Base-by-base conservation (phyloP, 2,113 vertebrate species). In the Epinephelus lanceolatus region DNA sequence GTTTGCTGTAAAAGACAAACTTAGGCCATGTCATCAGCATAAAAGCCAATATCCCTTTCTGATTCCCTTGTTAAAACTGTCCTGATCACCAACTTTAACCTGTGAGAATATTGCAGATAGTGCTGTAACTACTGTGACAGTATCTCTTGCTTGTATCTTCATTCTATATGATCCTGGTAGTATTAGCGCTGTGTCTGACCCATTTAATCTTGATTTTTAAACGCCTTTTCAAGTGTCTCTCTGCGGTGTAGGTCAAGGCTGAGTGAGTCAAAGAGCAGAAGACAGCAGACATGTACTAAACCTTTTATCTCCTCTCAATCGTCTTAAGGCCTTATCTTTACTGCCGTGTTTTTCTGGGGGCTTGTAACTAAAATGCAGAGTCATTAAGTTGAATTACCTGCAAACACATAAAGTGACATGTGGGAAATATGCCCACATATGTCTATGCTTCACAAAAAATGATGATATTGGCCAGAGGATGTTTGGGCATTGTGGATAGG, bases 301-400 rank as follows among this genome's bases (percentile, higher is more conserved):
- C 67, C 49, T 47, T 78, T 94, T 93, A 91, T 91, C 86, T 85
- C 63, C 9, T 66, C 81, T 75, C 56, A 61, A 77, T 88, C 70
- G 27, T 71, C 69, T 78, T 30, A 47, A 57, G n/a, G 6, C 30
- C 81, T 94, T 94, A 96, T 96, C 94, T 96, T 95, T 94, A 96
- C 91, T 76, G 91, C 92, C 18, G 25, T 94, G 93, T 94, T 95
- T 94, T 94, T 91, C 88, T 89, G 78, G 37, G 40, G 77, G 76
- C 90, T 91, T 83, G 79, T 85, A 61, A 52, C 81, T 88, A 40
- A 92, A 92, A 92, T 72, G 80, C 71, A 78, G 63, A 87, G 82
- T 72, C 61, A 45, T 93, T 86, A 92, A 92, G 60, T 49, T 74
- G n/a, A 89, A 88, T 86, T 23, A 61, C 67, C 76, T 65, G 78